Percentiles rank a stretch among this genome's conserved stretches.
phyloP scores from a whole-genome alignment of 2,797 vertebrate species.

The Argyrosomus regius region DNA sequence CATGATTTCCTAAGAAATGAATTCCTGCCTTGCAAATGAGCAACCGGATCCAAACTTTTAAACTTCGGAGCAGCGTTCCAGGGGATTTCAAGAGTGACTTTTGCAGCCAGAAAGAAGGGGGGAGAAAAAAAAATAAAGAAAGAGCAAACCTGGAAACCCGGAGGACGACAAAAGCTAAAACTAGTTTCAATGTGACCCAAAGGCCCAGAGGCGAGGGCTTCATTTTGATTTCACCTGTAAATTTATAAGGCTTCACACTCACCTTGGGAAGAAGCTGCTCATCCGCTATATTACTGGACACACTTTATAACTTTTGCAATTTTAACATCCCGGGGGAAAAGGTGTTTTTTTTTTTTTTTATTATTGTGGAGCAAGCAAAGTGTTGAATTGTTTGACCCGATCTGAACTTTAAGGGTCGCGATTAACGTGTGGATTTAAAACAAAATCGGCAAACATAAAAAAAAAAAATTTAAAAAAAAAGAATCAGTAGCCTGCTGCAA shows the following conservation, averaged over 20 bases:
- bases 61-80: slow-evolving; percentile 30
- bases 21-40: slow-evolving; percentile 42
- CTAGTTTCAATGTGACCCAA: slow-evolving; percentile 46
- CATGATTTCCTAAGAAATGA: slow-evolving; percentile 48
- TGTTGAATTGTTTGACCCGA: slow-evolving; percentile 43
- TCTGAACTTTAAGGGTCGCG: slow-evolving; percentile 36
- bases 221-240: slow-evolving; percentile 65
- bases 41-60: slow-evolving; percentile 44
- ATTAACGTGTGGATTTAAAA: slow-evolving; percentile 40
- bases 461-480: neutral
- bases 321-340: slow-evolving; percentile 41
- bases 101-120: slow-evolving; percentile 17
- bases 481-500: slow-evolving; percentile 67
- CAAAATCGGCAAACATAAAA: slow-evolving; percentile 29
- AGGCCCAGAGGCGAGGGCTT: slow-evolving; percentile 45
- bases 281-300: slow-evolving; percentile 39
- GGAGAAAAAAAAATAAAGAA: neutral
- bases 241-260: slow-evolving; percentile 52
- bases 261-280: slow-evolving; percentile 41
- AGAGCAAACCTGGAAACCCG: slow-evolving; percentile 27
- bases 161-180: slow-evolving; percentile 42
- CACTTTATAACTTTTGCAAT: slow-evolving; percentile 56
- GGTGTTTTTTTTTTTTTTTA: neutral
- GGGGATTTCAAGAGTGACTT: slow-evolving; percentile 46
- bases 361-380: slow-evolving; percentile 24